Base-by-base conservation (phyloP, 2,888 invertebrate genomes). In the Hartigia nigra region DNA sequence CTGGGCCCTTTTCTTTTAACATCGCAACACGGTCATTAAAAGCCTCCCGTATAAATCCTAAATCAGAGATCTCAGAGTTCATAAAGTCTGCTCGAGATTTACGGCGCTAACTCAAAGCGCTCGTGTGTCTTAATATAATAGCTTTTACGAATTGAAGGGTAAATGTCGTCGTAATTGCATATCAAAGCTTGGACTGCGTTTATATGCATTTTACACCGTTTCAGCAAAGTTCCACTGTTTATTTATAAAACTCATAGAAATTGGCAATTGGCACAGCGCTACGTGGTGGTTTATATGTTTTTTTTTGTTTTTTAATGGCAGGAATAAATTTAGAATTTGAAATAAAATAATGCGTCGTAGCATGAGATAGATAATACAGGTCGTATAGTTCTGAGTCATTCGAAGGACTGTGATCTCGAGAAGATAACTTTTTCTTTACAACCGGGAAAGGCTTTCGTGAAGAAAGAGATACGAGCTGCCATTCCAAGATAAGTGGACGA, bases 11-110 rank as follows among this genome's bases (percentile, higher is more conserved):
- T 77, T 86, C 84, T 85, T 85, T 87, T 81, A 85, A 84, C 82
- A 82, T 87, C 83, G 76, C 80, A 35, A 78, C 81, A 78, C 81
- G 82, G 82, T 80, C 85, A 84, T 86, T 84, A 85, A 84, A 83
- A 76, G 79, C 79, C 76, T 78, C 76, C 80, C 76, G 75, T 85
- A 85, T 89, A 88, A 89, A 90, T 89, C 84, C 87, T 85, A 86
- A 90, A 90, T 89, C 87, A 86, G 85, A 78, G 84, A 9, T 70
- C 75, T 81, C 78, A 78, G 80, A 83, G 84, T 87, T 86, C 87
- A 83, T 88, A 87, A 87, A 87, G 83, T 82, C 76, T 32, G 31
- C 31, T 31, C 80, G 80, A 83, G 83, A 84, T 88, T 89, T 88
- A 87, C 83, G 85, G 82, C 85, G 84, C 69, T 79, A 83, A 82